Evolutionary conservation across 2,113 vertebrate species (phyloP).

Genomic region (Silurus asotus): DNA sequence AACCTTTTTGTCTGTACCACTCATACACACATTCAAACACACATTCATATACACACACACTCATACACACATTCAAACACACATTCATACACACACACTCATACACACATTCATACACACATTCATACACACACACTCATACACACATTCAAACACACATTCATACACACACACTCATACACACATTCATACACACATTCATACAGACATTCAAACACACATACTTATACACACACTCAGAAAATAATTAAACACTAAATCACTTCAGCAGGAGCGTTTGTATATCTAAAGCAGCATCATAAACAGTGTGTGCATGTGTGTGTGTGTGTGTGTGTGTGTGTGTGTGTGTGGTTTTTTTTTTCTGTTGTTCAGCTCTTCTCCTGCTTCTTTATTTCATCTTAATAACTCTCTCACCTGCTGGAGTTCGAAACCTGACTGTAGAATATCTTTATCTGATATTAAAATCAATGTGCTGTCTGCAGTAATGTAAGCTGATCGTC

Average conservation of each 20-base stretch:
- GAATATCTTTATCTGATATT: not conserved
- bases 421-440: not conserved
- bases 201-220: not conserved
- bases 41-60: not conserved
- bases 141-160: not conserved
- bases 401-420: not conserved
- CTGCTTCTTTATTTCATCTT: not conserved
- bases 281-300: not conserved
- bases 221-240: not conserved
- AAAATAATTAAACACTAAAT: not conserved
- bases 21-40: not conserved
- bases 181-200: not conserved
- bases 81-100: not conserved
- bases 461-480: slow-evolving; percentile 31
- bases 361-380: not conserved
- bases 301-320: not conserved
- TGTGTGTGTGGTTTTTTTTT: not conserved
- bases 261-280: not conserved
- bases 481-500: not conserved
- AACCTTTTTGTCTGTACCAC: not conserved
- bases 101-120: not conserved
- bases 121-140: not conserved
- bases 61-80: not conserved
- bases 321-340: not conserved
- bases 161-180: not conserved